Evolutionary conservation across 2,113 vertebrate genomes (phyloP), one percentile per base, ranked within the genome.

Genomic region (Synodontis membranacea): DNA sequence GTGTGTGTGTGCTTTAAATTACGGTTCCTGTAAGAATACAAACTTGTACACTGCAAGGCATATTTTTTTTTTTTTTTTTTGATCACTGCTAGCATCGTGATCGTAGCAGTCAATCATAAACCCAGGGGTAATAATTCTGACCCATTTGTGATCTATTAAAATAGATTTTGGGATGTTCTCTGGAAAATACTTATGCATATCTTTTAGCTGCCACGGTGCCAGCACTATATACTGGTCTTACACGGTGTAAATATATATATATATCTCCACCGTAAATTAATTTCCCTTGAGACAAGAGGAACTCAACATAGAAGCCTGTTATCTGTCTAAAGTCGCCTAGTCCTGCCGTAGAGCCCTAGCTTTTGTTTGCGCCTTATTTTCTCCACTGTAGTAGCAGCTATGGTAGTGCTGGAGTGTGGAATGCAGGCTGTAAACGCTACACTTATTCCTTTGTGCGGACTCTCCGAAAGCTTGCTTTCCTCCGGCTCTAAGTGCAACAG

Each of bases 391-490:
- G 86, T 80, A 44, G 37, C 21, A 48, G 50, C 83, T 66, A 89
- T 88, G 72, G 46, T 78, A n/a, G 21, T 15, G 86, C 52, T 19
- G 6, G 74, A 84, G 70, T 81, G 78, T 83, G 86, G 74, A 76
- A 78, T 70, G n/a, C 70, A 12, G 68, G 50, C 52, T 75, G 85
- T 79, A 86, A 88, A 86, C 86, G 78, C 66, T 25, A 52, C 62
- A 66, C 86, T 88, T 64, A 80, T 84, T 34, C 79, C 64, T 84
- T 88, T 88, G 84, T 86, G 48, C 75, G 66, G 80, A 31, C 19
- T 2, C 80, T 64, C 42, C 64, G 58, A 46, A 46, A 1, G 3
- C 58, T 82, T 42, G 10, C 42, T 46, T 46, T 64, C 15, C 12
- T 46, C 42, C 42, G 3, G 15, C 58, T 34, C 80, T 82, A 64